These are phyloP conservation scores for Elgaria multicarinata DNA, from an alignment of 2,113 vertebrate species.

Conservation along the genomic window DNA sequence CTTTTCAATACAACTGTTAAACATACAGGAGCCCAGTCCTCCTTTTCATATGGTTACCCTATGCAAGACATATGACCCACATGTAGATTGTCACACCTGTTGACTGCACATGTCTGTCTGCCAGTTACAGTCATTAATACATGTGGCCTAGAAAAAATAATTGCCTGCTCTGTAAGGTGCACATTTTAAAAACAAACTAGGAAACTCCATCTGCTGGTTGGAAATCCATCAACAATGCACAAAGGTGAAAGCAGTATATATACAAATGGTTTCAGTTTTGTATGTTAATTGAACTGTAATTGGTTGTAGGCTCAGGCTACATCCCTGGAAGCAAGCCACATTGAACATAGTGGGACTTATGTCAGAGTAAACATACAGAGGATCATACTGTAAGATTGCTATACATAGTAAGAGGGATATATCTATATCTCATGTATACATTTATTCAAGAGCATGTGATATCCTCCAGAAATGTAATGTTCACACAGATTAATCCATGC, in stretches of 20 bases:
- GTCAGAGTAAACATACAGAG: neutral
- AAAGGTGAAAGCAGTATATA: neutral
- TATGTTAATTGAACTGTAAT: neutral
- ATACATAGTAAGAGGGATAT: neutral
- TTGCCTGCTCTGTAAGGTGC: neutral
- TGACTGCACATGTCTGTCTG: neutral
- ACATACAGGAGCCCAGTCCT: no score
- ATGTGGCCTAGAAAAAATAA: neutral
- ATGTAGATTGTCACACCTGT: neutral
- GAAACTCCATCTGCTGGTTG: neutral
- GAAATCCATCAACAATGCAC: neutral
- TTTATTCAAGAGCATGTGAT: neutral
- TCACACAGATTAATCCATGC: neutral
- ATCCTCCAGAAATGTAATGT: neutral
- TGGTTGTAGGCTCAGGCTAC: no score
- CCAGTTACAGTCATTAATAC: rapidly evolving
- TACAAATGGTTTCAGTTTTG: neutral
- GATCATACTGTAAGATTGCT: neutral
- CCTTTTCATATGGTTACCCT: no score
- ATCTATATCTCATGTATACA: neutral
- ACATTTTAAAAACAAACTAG: neutral
- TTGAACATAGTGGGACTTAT: no score
- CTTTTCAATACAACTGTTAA: no score
- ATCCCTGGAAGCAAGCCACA: no score
- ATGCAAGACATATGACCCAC: no score